Conservation (phyloP, 2,797 vertebrate genomes). For the Enteromius afrohamiltoni region DNA sequence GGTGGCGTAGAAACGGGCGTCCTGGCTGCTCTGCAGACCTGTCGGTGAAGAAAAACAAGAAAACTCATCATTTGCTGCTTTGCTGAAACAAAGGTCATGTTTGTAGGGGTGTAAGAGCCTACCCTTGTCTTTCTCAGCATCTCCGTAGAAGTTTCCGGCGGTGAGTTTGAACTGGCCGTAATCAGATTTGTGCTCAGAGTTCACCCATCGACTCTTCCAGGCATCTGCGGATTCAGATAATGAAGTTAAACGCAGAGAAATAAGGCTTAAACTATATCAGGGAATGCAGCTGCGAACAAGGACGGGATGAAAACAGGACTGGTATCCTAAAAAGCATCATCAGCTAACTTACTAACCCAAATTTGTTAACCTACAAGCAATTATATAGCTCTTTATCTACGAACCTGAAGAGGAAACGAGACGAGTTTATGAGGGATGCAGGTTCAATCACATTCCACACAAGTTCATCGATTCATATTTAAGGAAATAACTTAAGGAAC, state of each 20-base stretch:
- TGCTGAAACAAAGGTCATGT: neutral
- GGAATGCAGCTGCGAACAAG: neutral
- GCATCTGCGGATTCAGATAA: constrained; percentile 66
- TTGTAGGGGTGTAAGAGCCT: constrained; percentile 9
- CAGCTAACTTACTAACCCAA: neutral
- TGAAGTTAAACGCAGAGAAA: neutral
- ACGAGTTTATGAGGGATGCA: neutral
- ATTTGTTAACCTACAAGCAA: neutral
- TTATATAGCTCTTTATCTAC: neutral
- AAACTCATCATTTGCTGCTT: neutral
- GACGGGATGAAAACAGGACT: neutral
- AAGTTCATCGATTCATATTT: neutral
- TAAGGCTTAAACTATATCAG: neutral
- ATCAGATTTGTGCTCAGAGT: constrained; percentile 84
- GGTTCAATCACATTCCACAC: neutral
- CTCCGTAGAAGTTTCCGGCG: constrained; percentile 84
- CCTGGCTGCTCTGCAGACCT: constrained; percentile 88
- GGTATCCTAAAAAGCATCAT: neutral
- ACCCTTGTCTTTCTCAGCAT: constrained; percentile 86
- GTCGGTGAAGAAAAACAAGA: neutral
- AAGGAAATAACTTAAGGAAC: constrained; percentile 12
- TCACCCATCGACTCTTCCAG: constrained; percentile 81
- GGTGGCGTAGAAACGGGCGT: constrained; percentile 84
- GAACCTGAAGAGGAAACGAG: neutral
- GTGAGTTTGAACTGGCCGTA: constrained; percentile 81